Evolutionary conservation across 35 echinoderm and acorn worm genomes (phyloP).

Genomic region (Heliocidaris erythrogramma): DNA sequence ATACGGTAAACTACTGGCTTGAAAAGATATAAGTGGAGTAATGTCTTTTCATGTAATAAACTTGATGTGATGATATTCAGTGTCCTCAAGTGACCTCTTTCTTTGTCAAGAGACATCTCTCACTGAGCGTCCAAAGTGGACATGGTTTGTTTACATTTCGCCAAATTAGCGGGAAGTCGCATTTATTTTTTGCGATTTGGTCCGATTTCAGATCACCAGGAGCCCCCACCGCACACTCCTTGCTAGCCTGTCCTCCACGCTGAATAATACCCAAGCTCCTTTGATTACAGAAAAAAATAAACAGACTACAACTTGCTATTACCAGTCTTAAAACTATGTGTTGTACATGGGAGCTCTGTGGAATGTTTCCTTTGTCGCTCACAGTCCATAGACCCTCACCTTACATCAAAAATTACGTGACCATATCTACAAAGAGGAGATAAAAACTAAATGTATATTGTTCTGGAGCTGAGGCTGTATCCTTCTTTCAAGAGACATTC

Average conservation of each 20-base stretch:
- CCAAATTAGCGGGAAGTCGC: slow-evolving; percentile 10
- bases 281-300: no score
- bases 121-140: slow-evolving; percentile 28
- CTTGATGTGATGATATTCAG: no score
- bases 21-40: not conserved
- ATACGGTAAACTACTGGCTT: not conserved
- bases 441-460: no score
- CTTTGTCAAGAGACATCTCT: slow-evolving; percentile 13
- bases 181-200: slow-evolving; percentile 18
- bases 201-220: not conserved
- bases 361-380: no score
- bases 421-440: no score
- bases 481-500: not conserved
- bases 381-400: no score
- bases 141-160: slow-evolving; percentile 33
- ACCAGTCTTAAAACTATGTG: no score
- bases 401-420: no score
- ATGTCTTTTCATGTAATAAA: not conserved
- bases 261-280: no score
- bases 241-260: not conserved
- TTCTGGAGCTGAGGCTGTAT: not conserved
- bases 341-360: no score
- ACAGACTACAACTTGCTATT: no score
- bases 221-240: not conserved
- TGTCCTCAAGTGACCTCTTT: slow-evolving; percentile 31